Conservation (phyloP, 2,797 vertebrate species). For the Cynopterus sphinx region DNA sequence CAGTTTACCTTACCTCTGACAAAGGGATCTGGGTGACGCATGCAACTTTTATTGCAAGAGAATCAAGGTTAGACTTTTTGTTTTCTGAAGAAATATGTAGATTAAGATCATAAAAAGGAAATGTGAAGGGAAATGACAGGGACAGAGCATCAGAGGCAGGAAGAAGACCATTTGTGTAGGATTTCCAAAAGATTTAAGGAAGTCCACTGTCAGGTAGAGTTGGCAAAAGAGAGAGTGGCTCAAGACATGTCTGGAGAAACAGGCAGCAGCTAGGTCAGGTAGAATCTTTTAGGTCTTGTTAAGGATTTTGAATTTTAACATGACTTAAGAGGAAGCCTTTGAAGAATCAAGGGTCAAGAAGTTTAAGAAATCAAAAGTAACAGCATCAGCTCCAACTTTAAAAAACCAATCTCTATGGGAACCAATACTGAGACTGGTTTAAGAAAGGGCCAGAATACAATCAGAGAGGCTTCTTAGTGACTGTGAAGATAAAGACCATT, state of each 20-base stretch:
- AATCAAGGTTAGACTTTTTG: neutral
- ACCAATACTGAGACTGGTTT: neutral
- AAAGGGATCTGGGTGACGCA: neutral
- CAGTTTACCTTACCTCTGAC: neutral
- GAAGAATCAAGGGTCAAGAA: neutral
- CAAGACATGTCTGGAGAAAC: neutral
- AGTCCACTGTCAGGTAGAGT: neutral
- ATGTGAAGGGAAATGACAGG: neutral
- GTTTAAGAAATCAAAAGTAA: neutral
- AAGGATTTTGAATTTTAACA: neutral
- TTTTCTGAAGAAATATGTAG: neutral
- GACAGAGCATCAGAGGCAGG: neutral
- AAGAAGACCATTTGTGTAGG: neutral
- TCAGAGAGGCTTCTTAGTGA: neutral
- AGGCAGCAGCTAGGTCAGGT: neutral
- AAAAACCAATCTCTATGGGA: neutral
- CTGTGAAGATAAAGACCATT: neutral
- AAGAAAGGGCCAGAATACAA: neutral
- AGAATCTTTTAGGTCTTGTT: neutral
- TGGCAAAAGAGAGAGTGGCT: neutral
- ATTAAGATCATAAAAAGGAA: neutral
- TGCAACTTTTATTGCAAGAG: neutral
- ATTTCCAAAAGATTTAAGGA: neutral
- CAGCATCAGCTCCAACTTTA: neutral
- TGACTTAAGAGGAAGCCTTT: neutral